Percentiles rank a stretch among this genome's conserved stretches.
phyloP scores from a whole-genome alignment of 2,888 invertebrate species.

The Ormia ochracea region DNA sequence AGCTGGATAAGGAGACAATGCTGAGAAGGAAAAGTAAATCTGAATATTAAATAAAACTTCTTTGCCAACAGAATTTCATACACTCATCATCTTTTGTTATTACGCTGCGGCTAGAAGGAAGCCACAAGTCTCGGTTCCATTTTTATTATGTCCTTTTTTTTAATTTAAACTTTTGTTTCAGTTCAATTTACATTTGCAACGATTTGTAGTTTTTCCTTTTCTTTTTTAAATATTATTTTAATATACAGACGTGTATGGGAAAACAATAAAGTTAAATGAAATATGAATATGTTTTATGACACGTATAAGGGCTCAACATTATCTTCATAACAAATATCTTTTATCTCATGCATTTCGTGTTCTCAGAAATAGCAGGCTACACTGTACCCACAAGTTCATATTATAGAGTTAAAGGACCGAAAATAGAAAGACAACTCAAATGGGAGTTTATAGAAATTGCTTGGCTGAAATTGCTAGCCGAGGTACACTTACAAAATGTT shows the following conservation, averaged over 20 bases:
- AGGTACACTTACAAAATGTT: background rate
- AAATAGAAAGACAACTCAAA: slow-evolving; percentile 43
- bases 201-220: slow-evolving; percentile 6
- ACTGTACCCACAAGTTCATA: slow-evolving; percentile 14
- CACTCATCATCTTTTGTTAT: slow-evolving; percentile 25
- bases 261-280: slow-evolving; percentile 60
- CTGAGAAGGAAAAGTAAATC: background rate
- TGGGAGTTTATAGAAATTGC: slow-evolving; percentile 1
- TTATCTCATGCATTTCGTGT: background rate
- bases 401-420: background rate
- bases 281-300: slow-evolving; percentile 60
- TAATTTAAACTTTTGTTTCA: background rate
- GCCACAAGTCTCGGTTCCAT: slow-evolving; percentile 9
- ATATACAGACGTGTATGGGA: slow-evolving; percentile 13
- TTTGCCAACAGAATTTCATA: slow-evolving; percentile 49
- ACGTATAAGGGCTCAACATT: slow-evolving; percentile 53
- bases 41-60: slow-evolving; percentile 25
- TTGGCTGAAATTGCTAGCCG: background rate
- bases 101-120: background rate
- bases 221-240: slow-evolving; percentile 6
- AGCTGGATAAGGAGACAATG: background rate
- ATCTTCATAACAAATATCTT: slow-evolving; percentile 41
- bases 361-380: background rate
- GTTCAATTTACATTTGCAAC: slow-evolving; percentile 9
- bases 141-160: no score